Conservation (phyloP, 1,140 invertebrate species). For the Calephelis nemesis region DNA sequence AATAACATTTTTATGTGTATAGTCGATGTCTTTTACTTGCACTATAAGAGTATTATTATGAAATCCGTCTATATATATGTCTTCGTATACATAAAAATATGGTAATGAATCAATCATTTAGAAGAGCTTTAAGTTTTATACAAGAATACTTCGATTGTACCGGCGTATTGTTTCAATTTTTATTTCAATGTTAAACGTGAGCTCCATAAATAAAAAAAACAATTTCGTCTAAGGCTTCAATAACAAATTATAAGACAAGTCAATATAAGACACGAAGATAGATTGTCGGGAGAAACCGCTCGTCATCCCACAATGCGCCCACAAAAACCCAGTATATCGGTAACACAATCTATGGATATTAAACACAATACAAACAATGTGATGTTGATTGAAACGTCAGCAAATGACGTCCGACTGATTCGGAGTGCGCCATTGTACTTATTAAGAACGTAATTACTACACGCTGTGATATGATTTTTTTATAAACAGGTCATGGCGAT, state of each 20-base stretch:
- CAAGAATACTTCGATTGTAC: not conserved
- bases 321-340: conserved; percentile 66
- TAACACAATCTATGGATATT: conserved; percentile 73
- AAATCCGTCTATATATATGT: no score
- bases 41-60: no score
- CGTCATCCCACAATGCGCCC: conserved; percentile 44
- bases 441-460: conserved; percentile 44
- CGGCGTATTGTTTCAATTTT: not conserved
- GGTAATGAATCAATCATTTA: not conserved
- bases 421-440: conserved; percentile 39
- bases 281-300: conserved; percentile 39
- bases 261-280: conserved; percentile 30
- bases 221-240: conserved; percentile 28
- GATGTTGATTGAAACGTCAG: conserved; percentile 73
- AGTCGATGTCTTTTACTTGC: no score
- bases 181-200: not conserved
- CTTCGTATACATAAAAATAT: no score
- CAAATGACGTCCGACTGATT: conserved; percentile 45
- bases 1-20: no score
- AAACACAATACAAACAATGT: conserved; percentile 72
- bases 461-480: conserved; percentile 42
- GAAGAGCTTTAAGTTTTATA: not conserved
- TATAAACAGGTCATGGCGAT: conserved; percentile 37
- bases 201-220: conserved; percentile 18
- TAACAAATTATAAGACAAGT: conserved; percentile 39